Percentiles rank a stretch among this genome's conserved stretches.
These are phyloP conservation scores for Chascanopsetta lugubris DNA, from an alignment of 2,113 vertebrate genomes.

Conservation along the genomic window DNA sequence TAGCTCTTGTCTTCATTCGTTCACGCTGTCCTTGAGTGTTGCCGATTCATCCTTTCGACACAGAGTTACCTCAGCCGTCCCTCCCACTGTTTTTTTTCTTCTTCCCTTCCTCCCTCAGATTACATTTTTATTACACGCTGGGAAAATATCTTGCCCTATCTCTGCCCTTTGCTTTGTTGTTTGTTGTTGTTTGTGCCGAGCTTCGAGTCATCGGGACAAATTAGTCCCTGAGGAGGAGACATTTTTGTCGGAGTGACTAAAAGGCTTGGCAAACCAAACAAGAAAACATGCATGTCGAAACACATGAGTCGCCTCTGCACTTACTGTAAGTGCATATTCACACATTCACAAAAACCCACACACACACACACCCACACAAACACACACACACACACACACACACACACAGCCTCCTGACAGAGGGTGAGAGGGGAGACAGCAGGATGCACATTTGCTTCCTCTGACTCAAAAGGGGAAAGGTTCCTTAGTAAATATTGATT, in stretches of 20 bases:
- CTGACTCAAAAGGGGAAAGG: constrained; percentile 81
- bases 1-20: constrained; percentile 36
- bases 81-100: constrained; percentile 16
- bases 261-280: constrained; percentile 65
- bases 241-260: constrained; percentile 60
- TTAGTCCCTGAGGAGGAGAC: constrained; percentile 32
- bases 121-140: neutral
- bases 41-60: constrained; percentile 42
- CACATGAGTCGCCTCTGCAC: constrained; percentile 44
- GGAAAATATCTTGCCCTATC: neutral
- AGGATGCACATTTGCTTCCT: constrained; percentile 87
- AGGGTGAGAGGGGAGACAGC: constrained; percentile 74
- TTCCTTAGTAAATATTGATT: constrained; percentile 86
- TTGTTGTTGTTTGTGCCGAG: neutral
- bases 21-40: constrained; percentile 36
- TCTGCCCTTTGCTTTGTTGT: constrained; percentile 12
- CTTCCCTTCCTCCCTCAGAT: neutral
- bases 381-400: constrained; percentile 26
- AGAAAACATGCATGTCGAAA: constrained; percentile 71
- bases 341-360: constrained; percentile 19
- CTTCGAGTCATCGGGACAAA: constrained; percentile 39
- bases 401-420: constrained; percentile 57
- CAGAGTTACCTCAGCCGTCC: constrained; percentile 11
- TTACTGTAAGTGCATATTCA: constrained; percentile 52
- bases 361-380: no score